Evolutionary conservation across 2,113 vertebrate species (phyloP), one percentile per base, ranked within the genome.

Genomic region (Osmerus mordax): DNA sequence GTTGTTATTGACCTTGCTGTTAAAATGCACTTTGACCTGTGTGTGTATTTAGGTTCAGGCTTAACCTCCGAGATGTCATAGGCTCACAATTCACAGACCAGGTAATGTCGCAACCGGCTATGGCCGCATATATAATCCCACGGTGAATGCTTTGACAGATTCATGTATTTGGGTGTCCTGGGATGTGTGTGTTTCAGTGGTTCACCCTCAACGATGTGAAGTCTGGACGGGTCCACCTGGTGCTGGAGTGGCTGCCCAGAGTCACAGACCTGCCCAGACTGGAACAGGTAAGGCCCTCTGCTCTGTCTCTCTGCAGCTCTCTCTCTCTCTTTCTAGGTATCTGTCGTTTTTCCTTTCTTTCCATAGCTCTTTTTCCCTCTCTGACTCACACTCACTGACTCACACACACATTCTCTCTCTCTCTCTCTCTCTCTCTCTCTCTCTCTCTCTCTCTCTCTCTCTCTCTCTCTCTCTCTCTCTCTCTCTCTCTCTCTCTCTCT

Each of bases 151-250:
- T 36, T 36, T 36, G 41, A 47, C 9, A 47, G 41, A 47, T 47
- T 47, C 41, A 47, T 47, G 41, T 47, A 28, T 28, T 28, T 7
- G 7, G 41, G 41, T 47, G 41, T 47, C 41, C 41, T 47, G 41
- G 9, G 25, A 28, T 28, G 7, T 47, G 41, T 47, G 41, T 47
- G 41, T 47, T 47, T 47, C 81, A 98, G 96, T 98, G 95, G 95
- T 94, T 94, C 81, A 90, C 90, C 9, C 87, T 98, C 29, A 94
- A 94, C 72, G 95, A 96, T 8, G 94, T 96, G 63, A 95, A 94
- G 66, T 95, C 96, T 4, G 96, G 96, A 52, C 88, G 90, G 25
- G 89, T 97, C 78, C 95, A 95, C 75, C 83, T 98, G 69, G 81
- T 91, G 70, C 84, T 96, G 79, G 96, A 98, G 84, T 94, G 93